phyloP scores from a whole-genome alignment of 2,113 vertebrate genomes.

The Mastomys natalensis region DNA sequence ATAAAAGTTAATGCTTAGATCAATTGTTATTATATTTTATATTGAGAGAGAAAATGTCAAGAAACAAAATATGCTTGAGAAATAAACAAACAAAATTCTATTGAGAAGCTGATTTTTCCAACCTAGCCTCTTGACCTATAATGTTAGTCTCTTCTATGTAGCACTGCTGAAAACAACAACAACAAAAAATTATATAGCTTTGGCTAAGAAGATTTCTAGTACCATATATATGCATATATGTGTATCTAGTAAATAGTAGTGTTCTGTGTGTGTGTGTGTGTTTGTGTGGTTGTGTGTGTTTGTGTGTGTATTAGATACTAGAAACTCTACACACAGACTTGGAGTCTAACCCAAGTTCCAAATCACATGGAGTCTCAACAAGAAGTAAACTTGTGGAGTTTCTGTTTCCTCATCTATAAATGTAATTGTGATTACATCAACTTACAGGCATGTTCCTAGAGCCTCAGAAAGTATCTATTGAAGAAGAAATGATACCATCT shows the following conservation, averaged over 20 bases:
- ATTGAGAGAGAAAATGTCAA: not conserved
- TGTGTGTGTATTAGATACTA: not conserved
- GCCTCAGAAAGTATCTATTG: not conserved
- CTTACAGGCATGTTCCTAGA: not conserved
- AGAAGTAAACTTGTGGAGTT: not conserved
- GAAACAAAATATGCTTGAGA: not conserved
- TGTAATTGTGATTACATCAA: not conserved
- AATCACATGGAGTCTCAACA: not conserved
- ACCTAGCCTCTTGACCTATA: not conserved
- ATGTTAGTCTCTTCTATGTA: not conserved
- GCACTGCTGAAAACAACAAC: not conserved
- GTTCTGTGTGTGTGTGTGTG: not conserved
- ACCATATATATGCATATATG: not conserved
- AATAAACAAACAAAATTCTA: not conserved
- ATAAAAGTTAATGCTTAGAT: not conserved
- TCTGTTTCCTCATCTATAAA: not conserved
- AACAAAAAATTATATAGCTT: not conserved
- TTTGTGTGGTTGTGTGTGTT: not conserved
- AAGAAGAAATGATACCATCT: not conserved
- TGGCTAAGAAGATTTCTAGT: not conserved
- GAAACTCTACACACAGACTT: not conserved
- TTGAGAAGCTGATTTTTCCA: not conserved
- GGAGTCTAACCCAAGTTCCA: not conserved
- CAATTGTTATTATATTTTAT: conserved; percentile 12
- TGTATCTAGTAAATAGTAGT: not conserved